Percentiles rank a stretch among this genome's conserved stretches.
Conservation (phyloP, 2,888 invertebrate genomes). For the Hylaea fasciaria region DNA sequence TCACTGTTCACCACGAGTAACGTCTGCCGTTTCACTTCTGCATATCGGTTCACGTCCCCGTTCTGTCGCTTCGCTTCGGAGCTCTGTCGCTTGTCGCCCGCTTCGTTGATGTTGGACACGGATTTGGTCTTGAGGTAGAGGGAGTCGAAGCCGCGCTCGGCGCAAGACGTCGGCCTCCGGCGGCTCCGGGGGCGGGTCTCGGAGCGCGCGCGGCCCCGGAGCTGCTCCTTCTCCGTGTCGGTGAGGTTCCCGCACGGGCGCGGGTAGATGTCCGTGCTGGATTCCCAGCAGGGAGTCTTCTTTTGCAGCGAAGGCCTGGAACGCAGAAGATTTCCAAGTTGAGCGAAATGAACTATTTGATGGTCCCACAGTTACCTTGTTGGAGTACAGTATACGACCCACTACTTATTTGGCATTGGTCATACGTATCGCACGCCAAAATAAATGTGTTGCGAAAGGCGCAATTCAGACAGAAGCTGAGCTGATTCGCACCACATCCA, state of each 20-base stretch:
- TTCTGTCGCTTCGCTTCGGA: conserved; percentile 80
- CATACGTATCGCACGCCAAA: too few relatives aligned
- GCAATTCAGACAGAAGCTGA: too few relatives aligned
- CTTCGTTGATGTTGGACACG: conserved; percentile 64
- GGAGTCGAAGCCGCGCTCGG: conserved; percentile 89
- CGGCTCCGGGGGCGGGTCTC: conserved; percentile 86
- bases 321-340: conserved; percentile 45
- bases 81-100: background rate
- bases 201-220: conserved; percentile 87
- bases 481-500: too few relatives aligned
- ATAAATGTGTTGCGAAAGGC: too few relatives aligned
- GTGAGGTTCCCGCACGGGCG: conserved; percentile 92
- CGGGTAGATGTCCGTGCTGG: conserved; percentile 92
- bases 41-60: conserved; percentile 5
- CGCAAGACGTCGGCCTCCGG: conserved; percentile 80
- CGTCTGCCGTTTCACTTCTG: conserved; percentile 85
- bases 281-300: conserved; percentile 91
- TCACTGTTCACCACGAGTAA: conserved; percentile 89
- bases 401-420: too few relatives aligned
- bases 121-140: conserved; percentile 86
- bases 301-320: conserved; percentile 81
- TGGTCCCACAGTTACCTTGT: too few relatives aligned
- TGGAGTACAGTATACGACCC: too few relatives aligned
- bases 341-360: background rate
- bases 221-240: conserved; percentile 89